These are phyloP conservation scores for Pteromalus puparum DNA, from an alignment of 1,140 invertebrate species.

Conservation along the genomic window DNA sequence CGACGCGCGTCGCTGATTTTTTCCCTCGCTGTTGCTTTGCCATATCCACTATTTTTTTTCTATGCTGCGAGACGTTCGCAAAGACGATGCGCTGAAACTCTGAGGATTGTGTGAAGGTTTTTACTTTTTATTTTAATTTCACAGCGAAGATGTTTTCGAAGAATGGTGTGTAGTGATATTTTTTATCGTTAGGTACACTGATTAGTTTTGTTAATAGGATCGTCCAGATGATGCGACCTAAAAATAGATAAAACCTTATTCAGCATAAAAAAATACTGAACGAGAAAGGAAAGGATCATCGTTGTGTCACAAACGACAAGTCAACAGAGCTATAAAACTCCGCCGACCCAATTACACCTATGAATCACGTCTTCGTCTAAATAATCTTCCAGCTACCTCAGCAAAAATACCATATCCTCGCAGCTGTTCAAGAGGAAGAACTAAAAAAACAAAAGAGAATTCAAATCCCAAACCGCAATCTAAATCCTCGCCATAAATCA, in stretches of 20 bases:
- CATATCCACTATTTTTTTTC: neutral
- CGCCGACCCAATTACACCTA: neutral
- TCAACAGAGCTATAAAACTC: neutral
- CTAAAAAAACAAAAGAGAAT: conserved; percentile 2
- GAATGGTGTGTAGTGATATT: neutral
- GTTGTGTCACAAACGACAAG: no score
- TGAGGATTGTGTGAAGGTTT: neutral
- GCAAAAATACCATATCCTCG: neutral
- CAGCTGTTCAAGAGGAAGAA: neutral
- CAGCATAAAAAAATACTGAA: no score
- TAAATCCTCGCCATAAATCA: conserved; percentile 3
- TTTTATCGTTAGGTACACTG: no score
- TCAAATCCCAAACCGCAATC: neutral
- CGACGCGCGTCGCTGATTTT: conserved; percentile 28
- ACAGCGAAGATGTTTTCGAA: neutral
- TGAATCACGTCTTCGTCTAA: neutral
- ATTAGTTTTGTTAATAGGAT: no score
- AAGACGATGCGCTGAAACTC: neutral
- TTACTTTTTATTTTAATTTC: neutral
- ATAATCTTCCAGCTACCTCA: neutral
- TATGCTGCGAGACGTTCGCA: neutral
- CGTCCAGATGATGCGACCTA: no score
- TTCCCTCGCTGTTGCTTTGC: neutral
- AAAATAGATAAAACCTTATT: no score
- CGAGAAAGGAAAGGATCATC: no score